Base-by-base conservation (phyloP, 1,140 invertebrate genomes). In the Hesperophylax magnus region DNA sequence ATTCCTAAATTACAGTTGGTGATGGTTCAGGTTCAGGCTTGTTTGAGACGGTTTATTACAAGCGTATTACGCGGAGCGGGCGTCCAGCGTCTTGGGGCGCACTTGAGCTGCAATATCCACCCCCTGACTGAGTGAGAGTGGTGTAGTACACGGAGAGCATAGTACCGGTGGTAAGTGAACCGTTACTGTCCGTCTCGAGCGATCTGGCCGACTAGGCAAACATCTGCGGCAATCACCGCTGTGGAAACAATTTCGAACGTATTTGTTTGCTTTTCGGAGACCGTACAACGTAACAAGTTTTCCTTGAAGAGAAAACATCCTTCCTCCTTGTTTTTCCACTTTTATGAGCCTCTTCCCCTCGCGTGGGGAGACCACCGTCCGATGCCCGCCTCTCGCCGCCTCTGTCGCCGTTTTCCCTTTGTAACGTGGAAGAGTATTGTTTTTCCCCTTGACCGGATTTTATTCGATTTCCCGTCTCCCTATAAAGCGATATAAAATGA, bases 401-500 rank as follows among this genome's bases (percentile, higher is more conserved):
- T 72, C 78, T 65, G 31, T 71, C 39, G 39, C 72, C 52, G 34
- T 39, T 24, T 54, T 74, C 63, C 61, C 78, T 67, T 77, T 71
- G 72, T 52, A 53, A 34, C 79, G 34, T 58, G 77, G 60, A 17
- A 81, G 61, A 78, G 78, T 81, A 84, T 84, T 84, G 82, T 84
- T 84, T 84, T 84, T 84, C 80, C 82, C 78, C 82, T 84, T 84
- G 82, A 84, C 82, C 82, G 80, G 78, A 84, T 84, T 84, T 84
- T 84, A 84, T 84, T 84, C 81, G 82, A 84, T 84, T 84, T 84
- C 65, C 80, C 82, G 82, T 84, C 82, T 83, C 82, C 77, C 79
- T 81, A 83, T 83, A 83, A 83, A 83, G 79, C 82, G 77, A 83
- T 83, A 83, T 83, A 83, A 83, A 83, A 81, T 77, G 82, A 81